Evolutionary conservation across 2,888 invertebrate species (phyloP).

Genomic region (Coleophora flavipennella): DNA sequence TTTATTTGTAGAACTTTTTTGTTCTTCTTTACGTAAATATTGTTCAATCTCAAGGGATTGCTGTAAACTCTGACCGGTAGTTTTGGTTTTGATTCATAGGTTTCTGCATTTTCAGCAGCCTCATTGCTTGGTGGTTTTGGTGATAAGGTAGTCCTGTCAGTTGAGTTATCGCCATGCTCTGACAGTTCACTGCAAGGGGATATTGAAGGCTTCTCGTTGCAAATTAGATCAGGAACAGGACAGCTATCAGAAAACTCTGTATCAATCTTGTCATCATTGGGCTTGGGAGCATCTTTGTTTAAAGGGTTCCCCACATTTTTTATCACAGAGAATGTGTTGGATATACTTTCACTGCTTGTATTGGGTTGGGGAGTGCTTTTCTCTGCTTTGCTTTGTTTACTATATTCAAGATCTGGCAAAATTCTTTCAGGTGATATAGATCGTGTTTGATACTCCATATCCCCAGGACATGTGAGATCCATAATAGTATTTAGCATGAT

Average conservation of each 20-base stretch:
- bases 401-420: conserved; percentile 55
- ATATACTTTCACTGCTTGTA: conserved; percentile 34
- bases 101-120: conserved; percentile 15
- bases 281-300: conserved; percentile 41
- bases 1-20: conserved; percentile 63
- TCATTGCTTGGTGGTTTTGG: conserved; percentile 33
- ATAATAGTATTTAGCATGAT: conserved; percentile 60
- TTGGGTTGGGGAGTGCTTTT: conserved; percentile 38
- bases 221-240: conserved; percentile 63
- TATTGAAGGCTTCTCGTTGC: conserved; percentile 66
- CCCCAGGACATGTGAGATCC: conserved; percentile 54
- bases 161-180: conserved; percentile 57
- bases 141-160: conserved; percentile 35
- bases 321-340: conserved; percentile 57
- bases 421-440: conserved; percentile 49
- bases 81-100: conserved; percentile 20
- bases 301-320: conserved; percentile 55
- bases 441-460: conserved; percentile 39
- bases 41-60: conserved; percentile 48
- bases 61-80: conserved; percentile 30
- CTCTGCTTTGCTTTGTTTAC: conserved; percentile 32
- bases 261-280: conserved; percentile 47
- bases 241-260: conserved; percentile 58
- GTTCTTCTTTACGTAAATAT: conserved; percentile 57
- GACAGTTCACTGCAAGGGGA: conserved; percentile 66